phyloP scores from a whole-genome alignment of 2,797 vertebrate genomes.

The Podargus strigoides region DNA sequence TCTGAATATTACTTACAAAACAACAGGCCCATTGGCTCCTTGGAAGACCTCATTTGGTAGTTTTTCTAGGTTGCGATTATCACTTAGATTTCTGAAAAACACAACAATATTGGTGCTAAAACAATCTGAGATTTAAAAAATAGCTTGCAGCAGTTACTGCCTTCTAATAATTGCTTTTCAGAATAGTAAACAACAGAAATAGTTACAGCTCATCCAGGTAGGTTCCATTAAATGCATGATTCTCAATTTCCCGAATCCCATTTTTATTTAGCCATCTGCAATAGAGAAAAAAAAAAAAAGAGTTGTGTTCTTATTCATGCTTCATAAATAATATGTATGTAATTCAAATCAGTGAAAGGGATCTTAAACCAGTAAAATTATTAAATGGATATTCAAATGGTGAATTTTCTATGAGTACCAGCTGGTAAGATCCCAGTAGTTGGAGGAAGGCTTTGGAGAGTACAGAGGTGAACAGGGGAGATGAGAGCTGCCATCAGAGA shows the following conservation, averaged over 20 bases:
- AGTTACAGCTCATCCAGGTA: constrained; percentile 79
- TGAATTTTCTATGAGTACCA: neutral
- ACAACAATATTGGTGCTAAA: constrained; percentile 12
- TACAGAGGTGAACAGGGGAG: neutral
- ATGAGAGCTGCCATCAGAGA: neutral
- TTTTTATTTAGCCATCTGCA: constrained; percentile 81
- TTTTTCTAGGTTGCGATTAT: constrained; percentile 77
- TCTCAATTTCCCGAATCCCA: constrained; percentile 77
- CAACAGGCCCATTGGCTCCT: constrained; percentile 74
- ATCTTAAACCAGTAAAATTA: neutral
- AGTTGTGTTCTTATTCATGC: neutral
- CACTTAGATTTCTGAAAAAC: constrained; percentile 77
- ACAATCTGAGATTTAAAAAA: neutral
- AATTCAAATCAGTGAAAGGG: constrained; percentile 29
- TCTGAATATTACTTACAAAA: constrained; percentile 76
- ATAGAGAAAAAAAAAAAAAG: constrained; percentile 18
- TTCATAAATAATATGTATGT: neutral
- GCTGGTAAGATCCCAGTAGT: accelerated
- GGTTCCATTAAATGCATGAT: constrained; percentile 80
- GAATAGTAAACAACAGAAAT: constrained; percentile 18
- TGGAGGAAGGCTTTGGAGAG: neutral
- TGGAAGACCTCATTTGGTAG: constrained; percentile 76
- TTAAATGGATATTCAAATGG: neutral
- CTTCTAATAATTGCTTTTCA: constrained; percentile 24
- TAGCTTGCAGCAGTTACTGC: neutral